Evolutionary conservation across 2,797 vertebrate genomes (phyloP).

Genomic region (Rhodeus uyekii): DNA sequence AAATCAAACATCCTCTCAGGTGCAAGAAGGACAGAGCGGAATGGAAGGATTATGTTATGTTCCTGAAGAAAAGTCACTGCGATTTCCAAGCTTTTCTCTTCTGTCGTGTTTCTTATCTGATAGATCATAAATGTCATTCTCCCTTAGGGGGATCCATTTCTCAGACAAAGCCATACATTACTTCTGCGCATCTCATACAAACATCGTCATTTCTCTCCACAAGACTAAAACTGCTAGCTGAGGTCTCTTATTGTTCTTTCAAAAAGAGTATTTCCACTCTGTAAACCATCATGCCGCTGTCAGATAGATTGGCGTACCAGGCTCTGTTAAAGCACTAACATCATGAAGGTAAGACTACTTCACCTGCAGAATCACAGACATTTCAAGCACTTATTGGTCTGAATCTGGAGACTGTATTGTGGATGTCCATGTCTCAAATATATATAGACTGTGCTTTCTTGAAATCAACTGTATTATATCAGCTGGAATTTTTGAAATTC

Average conservation of each 20-base stretch:
- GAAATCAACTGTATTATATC: neutral
- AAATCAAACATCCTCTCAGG: conserved; percentile 73
- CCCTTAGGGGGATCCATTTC: conserved; percentile 50
- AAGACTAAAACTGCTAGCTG: conserved; percentile 29
- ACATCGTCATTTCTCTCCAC: conserved; percentile 23
- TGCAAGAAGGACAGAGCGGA: conserved; percentile 50
- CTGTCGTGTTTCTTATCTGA: conserved; percentile 51
- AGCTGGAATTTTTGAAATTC: neutral
- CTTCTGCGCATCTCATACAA: conserved; percentile 31
- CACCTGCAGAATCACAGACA: neutral
- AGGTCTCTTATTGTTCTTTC: conserved; percentile 32
- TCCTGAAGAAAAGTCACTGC: conserved; percentile 44
- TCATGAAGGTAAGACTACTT: conserved; percentile 4
- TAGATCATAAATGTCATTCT: conserved; percentile 58
- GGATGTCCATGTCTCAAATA: neutral
- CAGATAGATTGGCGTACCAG: conserved; percentile 9
- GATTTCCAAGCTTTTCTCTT: conserved; percentile 42
- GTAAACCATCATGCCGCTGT: conserved; percentile 5
- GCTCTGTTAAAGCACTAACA: conserved; percentile 23
- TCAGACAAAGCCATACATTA: conserved; percentile 49
- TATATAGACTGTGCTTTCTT: neutral
- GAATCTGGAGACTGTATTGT: neutral
- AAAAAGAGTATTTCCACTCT: conserved; percentile 32
- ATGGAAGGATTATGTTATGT: conserved; percentile 63
- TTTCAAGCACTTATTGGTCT: neutral